Percentiles rank a stretch among this genome's conserved stretches.
phyloP scores from a whole-genome alignment of 64 coral and sea anemone species.

The Pachyseris speciosa region DNA sequence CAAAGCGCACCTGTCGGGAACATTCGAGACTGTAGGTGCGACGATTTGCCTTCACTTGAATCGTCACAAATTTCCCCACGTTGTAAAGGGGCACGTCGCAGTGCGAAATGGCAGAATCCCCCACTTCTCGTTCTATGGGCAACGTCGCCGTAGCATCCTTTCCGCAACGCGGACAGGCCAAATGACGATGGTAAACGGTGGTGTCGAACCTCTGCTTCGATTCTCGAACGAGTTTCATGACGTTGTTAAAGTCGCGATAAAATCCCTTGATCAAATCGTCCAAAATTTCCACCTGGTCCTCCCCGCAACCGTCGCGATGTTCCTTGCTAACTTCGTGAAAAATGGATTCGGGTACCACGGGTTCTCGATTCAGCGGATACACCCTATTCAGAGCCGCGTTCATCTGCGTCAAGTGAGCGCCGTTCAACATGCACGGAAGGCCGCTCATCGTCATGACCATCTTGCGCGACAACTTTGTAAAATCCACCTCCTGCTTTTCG shows the following conservation, averaged over 20 bases:
- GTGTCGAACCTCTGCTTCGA: not conserved
- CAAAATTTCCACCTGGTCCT: not conserved
- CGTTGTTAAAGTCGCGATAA: not conserved
- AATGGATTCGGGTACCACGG: not conserved
- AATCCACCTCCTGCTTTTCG: not conserved
- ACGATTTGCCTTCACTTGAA: not conserved
- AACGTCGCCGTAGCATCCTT: not conserved
- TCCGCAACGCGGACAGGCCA: not conserved
- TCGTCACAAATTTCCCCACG: not conserved
- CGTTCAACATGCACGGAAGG: not conserved
- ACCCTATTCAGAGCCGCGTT: not conserved
- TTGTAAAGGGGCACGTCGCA: not conserved
- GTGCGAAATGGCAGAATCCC: not conserved
- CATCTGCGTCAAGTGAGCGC: not conserved
- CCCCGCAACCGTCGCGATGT: not conserved
- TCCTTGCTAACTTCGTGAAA: not conserved
- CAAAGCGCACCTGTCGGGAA: not conserved
- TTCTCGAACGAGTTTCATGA: not conserved
- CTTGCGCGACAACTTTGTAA: not conserved
- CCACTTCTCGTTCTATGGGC: not conserved
- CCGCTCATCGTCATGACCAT: not conserved
- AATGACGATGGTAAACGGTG: not conserved
- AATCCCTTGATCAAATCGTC: not conserved
- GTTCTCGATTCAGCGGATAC: not conserved
- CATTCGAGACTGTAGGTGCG: not conserved